Evolutionary conservation across 1,140 invertebrate genomes (phyloP), one percentile per base, ranked within the genome.

Genomic region (Monochamus saltuarius): DNA sequence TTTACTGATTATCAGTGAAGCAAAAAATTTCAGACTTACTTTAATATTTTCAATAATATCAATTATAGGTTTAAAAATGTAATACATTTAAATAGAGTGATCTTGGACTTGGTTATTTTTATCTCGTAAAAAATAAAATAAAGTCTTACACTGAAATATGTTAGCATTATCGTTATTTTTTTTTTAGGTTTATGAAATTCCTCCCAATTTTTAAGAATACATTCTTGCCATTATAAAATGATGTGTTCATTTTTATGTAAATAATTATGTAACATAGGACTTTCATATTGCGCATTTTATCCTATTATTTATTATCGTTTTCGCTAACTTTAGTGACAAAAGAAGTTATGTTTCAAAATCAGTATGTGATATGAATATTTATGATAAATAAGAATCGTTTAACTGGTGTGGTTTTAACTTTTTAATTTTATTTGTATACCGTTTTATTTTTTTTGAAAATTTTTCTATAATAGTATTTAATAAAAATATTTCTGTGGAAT

Each of bases 301-400:
- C 13, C 29, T 47, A 47, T 45, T 45, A 17, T 22, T 47, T 47
- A 29, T 47, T 29, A 47, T 29, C 6, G 10, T 47, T 16, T 19
- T 22, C 13, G 7, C 29, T 0, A 17, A 47, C 19, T 47, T 19
- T 19, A 10, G 19, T 47, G 17, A 47, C 2, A 47, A 16, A 47
- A 14, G 7, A 45, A 45, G 6, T 19, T 47, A 29, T 17, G 45
- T 17, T 22, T 47, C n/a, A 19, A 19, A 47, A 22, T 47, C 45
- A 47, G 45, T 22, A 29, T 47, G 45, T 47, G 45, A 47, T 47
- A 47, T 47, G 17, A 47, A 19, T 47, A 43, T 47, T 47, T 47
- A 19, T 22, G 29, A 11, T 29, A 29, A 29, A 6, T 29, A 29
- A 29, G 22, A 6, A 29, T 29, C 22, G 22, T 29, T 29, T 29